Conservation (phyloP, 1,140 invertebrate species). For the Heliconius himera region DNA sequence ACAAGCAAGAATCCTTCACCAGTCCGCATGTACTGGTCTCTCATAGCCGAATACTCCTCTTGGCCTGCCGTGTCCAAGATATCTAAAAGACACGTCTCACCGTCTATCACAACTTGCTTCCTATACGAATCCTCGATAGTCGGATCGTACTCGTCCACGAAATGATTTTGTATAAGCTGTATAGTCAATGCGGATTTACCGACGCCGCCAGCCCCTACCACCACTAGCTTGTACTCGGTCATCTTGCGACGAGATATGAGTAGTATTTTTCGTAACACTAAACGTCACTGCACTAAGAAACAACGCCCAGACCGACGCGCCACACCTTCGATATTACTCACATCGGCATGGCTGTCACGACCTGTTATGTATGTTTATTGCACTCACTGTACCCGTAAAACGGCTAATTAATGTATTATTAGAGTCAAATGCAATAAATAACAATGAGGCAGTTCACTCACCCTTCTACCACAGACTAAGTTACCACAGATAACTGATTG, state of each 20-base stretch:
- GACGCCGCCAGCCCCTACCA: constrained; percentile 97
- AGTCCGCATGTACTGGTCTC: constrained; percentile 99
- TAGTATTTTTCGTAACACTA: constrained; percentile 75
- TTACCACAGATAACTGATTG: constrained; percentile 18
- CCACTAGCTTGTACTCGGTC: constrained; percentile 93
- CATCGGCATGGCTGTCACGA: constrained; percentile 75
- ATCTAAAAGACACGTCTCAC: constrained; percentile 98
- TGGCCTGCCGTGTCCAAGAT: constrained; percentile 99
- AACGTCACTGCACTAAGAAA: constrained; percentile 70
- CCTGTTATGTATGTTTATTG: constrained; percentile 72
- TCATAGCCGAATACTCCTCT: constrained; percentile 98
- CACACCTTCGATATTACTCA: constrained; percentile 77
- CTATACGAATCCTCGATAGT: constrained; percentile 99
- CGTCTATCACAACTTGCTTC: constrained; percentile 98
- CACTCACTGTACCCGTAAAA: constrained; percentile 73
- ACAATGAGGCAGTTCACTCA: constrained; percentile 81
- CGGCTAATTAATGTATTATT: constrained; percentile 80
- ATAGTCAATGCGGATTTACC: constrained; percentile 99
- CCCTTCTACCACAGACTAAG: constrained; percentile 65
- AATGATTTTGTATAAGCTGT: constrained; percentile 99
- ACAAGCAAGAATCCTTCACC: constrained; percentile 98
- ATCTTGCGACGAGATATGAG: constrained; percentile 82
- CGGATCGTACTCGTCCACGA: constrained; percentile 99
- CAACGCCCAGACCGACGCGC: constrained; percentile 65
- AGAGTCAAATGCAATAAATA: constrained; percentile 80